Evolutionary conservation across 2,797 vertebrate species (phyloP), one percentile per base, ranked within the genome.

Genomic region (Glossophaga mutica): DNA sequence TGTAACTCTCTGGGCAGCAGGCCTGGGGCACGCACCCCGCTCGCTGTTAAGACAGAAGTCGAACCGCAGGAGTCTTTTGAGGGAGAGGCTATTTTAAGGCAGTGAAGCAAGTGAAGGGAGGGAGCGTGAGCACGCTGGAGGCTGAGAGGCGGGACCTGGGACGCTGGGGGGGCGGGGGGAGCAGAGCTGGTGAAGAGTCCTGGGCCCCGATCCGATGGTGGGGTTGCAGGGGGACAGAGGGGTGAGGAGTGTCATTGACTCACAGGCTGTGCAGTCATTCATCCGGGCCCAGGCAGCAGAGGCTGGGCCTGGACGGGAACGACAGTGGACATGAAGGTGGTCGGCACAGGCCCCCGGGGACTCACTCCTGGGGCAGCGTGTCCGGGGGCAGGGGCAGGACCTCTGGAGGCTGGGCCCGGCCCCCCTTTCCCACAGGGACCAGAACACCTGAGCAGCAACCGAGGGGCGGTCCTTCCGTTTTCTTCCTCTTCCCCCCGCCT

Each of bases 1-100:
- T 71, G 8, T 34, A 44, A 6, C 0, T 5, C 48, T 26, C 7
- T 6, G 50, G 37, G 57, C 0, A 1, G 3, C 7, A 11, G 65
- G 39, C 46, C 22, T 8, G 34, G 37, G 22, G 21, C 14, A 15
- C 3, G 0, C 32, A 57, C n/a, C n/a, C n/a, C n/a, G n/a, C n/a
- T 10, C 2, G 22, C 37, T 34, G 16, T 50, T 34, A 2, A 70
- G 14, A 11, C 10, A 21, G 24, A 34, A 21, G 11, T 12, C 4
- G 18, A 29, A 6, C 15, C 12, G 46, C 24, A 15, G 22, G 22
- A 21, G 0, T 22, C 1, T 65, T 62, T 52, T 9, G 19, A 37
- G 37, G 11, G 21, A 50, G 62, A 42, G 16, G 15, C 3, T 22
- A 16, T 82, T n/a, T 44, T 34, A 24, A 12, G 42, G 39, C 32